These are phyloP conservation scores for Cladopsammia gracilis DNA, from an alignment of 64 coral and sea anemone genomes.

Conservation along the genomic window DNA sequence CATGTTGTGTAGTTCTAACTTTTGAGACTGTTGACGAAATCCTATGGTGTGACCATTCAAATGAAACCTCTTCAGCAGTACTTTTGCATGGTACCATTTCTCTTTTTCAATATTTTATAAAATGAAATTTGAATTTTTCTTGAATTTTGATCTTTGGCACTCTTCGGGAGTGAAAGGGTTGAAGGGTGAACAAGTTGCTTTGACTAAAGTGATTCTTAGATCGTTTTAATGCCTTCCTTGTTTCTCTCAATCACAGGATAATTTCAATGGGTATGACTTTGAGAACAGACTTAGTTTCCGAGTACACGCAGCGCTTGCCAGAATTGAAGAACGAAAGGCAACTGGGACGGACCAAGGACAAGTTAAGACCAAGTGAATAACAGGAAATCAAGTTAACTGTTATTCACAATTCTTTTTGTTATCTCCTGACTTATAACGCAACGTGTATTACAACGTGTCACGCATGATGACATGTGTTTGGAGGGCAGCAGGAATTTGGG, in stretches of 20 bases:
- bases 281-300: slow-evolving; percentile 91
- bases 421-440: not conserved
- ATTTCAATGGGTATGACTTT: slow-evolving; percentile 94
- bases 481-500: no score
- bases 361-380: not conserved
- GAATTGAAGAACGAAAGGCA: slow-evolving; percentile 80
- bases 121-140: no score
- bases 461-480: not conserved
- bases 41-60: no score
- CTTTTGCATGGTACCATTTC: no score
- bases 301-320: slow-evolving; percentile 90
- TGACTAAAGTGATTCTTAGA: not conserved
- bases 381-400: not conserved
- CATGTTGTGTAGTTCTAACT: no score
- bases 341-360: not conserved
- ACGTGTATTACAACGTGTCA: not conserved
- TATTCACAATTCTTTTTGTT: not conserved
- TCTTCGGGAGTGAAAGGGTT: no score
- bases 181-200: not conserved
- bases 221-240: not conserved
- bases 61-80: no score
- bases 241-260: slow-evolving; percentile 52
- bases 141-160: no score
- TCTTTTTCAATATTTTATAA: no score
- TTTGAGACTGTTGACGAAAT: no score